These are phyloP conservation scores for Simalia tracyae DNA, from an alignment of 2,797 vertebrate species.

Conservation along the genomic window DNA sequence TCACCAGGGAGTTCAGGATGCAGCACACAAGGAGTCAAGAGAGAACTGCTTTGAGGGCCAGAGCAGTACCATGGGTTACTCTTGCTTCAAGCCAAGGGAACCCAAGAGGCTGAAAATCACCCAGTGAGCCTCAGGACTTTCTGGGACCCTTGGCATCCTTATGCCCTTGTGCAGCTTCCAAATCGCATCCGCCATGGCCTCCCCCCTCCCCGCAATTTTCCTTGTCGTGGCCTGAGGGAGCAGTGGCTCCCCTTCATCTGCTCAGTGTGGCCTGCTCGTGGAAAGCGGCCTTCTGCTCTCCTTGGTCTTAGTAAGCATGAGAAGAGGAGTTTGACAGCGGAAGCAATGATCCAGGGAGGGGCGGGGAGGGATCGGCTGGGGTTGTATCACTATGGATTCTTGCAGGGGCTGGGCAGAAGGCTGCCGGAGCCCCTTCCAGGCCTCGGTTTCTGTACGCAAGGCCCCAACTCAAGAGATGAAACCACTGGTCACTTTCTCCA, in stretches of 20 bases:
- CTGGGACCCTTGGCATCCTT: background rate
- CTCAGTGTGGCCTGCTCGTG: too few relatives aligned
- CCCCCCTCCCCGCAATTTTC: background rate
- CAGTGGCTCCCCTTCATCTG: background rate
- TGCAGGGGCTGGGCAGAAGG: background rate
- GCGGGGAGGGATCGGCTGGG: background rate
- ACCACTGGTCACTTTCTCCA: background rate
- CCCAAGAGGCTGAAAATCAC: background rate
- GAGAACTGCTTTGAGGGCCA: background rate
- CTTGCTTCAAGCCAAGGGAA: background rate
- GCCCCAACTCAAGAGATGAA: background rate
- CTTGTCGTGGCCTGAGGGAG: background rate
- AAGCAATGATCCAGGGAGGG: too few relatives aligned
- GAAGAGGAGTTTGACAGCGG: background rate
- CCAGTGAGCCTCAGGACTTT: background rate
- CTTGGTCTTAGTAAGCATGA: background rate
- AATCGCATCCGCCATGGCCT: background rate
- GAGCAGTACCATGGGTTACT: background rate
- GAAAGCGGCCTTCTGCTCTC: background rate
- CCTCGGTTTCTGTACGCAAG: background rate
- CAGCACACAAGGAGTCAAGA: accelerated
- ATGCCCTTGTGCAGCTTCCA: background rate
- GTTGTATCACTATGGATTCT: background rate
- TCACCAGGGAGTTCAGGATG: background rate
- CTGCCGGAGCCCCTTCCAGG: background rate